phyloP scores from a whole-genome alignment of 2,888 invertebrate genomes.

The Nezara viridula region DNA sequence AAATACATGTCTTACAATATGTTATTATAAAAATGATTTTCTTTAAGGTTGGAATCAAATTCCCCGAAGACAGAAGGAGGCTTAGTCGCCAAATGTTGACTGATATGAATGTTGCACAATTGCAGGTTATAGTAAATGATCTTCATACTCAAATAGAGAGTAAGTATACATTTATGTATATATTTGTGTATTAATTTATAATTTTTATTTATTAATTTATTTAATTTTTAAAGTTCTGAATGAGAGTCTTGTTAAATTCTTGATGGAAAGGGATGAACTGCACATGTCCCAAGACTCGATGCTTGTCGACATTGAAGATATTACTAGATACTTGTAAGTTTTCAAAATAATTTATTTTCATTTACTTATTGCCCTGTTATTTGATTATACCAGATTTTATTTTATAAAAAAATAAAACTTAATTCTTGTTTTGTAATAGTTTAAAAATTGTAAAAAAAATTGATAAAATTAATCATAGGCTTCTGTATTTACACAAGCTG shows the following conservation, averaged over 20 bases:
- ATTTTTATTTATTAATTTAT: neutral
- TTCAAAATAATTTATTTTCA: neutral
- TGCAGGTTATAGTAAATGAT: slow-evolving; percentile 95
- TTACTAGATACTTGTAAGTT: slow-evolving; percentile 73
- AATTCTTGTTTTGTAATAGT: no score
- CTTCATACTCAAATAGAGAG: slow-evolving; percentile 92
- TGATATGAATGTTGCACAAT: slow-evolving; percentile 93
- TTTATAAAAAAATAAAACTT: neutral
- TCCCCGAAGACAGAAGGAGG: slow-evolving; percentile 86
- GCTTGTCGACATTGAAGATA: slow-evolving; percentile 96
- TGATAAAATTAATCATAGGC: no score
- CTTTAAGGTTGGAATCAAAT: slow-evolving; percentile 86
- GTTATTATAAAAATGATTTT: no score
- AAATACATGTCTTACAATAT: no score
- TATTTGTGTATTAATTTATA: neutral
- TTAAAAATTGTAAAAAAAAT: no score
- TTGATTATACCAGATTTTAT: slow-evolving; percentile 19
- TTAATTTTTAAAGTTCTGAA: slow-evolving; percentile 76
- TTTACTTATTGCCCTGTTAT: slow-evolving; percentile 32
- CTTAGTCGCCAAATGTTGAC: slow-evolving; percentile 88
- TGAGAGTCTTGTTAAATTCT: slow-evolving; percentile 87
- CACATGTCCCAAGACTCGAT: slow-evolving; percentile 99
- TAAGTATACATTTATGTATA: slow-evolving; percentile 67
- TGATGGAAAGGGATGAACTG: slow-evolving; percentile 93
- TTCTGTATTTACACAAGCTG: no score